Conservation (phyloP, 1,140 invertebrate genomes). For the Drosophila lini region DNA sequence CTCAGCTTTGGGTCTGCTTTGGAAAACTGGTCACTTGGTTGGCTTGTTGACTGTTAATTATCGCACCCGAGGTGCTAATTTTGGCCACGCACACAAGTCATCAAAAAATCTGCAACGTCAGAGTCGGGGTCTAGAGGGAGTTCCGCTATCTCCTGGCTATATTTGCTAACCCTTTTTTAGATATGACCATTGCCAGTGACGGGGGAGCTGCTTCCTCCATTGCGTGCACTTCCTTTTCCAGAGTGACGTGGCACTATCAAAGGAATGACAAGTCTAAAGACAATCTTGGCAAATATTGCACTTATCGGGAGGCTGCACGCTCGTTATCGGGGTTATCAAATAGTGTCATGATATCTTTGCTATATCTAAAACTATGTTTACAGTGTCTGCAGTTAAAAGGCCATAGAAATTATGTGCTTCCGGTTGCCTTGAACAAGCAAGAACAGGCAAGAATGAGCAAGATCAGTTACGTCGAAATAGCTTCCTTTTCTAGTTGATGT, state of each 20-base stretch:
- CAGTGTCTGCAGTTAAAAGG: too few relatives aligned
- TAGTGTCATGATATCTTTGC: background rate
- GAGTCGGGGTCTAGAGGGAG: constrained; percentile 7
- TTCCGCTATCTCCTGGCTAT: constrained; percentile 28
- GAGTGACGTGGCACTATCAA: background rate
- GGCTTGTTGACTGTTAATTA: constrained; percentile 49
- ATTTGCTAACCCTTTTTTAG: constrained; percentile 31
- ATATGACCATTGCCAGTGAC: constrained; percentile 21
- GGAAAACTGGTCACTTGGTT: constrained; percentile 4
- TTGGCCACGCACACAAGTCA: constrained; percentile 24
- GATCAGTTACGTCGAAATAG: background rate
- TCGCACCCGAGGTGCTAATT: constrained; percentile 64
- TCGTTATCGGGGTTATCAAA: background rate
- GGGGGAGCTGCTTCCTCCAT: background rate
- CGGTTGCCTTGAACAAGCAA: background rate
- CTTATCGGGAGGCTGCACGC: background rate
- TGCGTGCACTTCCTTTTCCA: background rate
- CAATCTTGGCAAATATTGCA: background rate
- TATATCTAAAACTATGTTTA: too few relatives aligned
- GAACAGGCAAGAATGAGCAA: background rate
- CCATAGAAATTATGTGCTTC: too few relatives aligned
- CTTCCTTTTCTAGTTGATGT: background rate
- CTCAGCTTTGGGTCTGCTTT: too few relatives aligned
- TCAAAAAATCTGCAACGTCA: constrained; percentile 19
- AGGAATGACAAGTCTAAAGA: too few relatives aligned